These are phyloP conservation scores for Zoanthus sociatus DNA, from an alignment of 92 coral and sea anemone genomes.

Conservation along the genomic window DNA sequence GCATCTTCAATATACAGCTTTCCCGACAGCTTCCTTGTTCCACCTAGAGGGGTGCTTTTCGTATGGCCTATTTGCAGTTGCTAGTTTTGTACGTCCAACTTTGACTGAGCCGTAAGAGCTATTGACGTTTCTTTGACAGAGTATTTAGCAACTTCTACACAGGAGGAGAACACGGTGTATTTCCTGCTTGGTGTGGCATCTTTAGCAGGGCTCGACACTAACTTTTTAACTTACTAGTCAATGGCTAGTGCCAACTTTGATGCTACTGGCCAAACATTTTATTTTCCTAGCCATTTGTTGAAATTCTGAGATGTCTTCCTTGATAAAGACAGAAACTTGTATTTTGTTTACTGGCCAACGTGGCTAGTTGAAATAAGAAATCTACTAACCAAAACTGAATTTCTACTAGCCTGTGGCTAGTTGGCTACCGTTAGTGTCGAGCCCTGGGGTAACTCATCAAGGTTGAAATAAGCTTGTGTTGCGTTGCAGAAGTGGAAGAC, in stretches of 20 bases:
- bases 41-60: neutral
- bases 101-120: neutral
- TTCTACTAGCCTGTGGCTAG: too few species aligned
- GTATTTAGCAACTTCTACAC: conserved; percentile 20
- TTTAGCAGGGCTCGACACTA: neutral
- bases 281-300: too few species aligned
- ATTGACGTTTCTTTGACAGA: conserved; percentile 18
- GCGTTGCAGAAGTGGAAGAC: neutral
- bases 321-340: too few species aligned
- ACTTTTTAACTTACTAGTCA: too few species aligned
- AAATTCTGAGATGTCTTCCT: too few species aligned
- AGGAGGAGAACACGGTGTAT: neutral
- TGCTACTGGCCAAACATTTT: too few species aligned
- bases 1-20: neutral
- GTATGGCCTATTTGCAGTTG: conserved; percentile 4
- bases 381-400: too few species aligned
- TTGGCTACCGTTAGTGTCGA: too few species aligned
- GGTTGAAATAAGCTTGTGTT: neutral
- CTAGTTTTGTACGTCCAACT: neutral
- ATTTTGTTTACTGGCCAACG: too few species aligned
- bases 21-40: neutral
- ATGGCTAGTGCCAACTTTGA: too few species aligned
- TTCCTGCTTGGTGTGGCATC: neutral
- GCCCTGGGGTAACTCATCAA: too few species aligned
- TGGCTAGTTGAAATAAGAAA: too few species aligned